Evolutionary conservation across 1,140 invertebrate genomes (phyloP).

Genomic region (Pseudomyrmex dendroicus): DNA sequence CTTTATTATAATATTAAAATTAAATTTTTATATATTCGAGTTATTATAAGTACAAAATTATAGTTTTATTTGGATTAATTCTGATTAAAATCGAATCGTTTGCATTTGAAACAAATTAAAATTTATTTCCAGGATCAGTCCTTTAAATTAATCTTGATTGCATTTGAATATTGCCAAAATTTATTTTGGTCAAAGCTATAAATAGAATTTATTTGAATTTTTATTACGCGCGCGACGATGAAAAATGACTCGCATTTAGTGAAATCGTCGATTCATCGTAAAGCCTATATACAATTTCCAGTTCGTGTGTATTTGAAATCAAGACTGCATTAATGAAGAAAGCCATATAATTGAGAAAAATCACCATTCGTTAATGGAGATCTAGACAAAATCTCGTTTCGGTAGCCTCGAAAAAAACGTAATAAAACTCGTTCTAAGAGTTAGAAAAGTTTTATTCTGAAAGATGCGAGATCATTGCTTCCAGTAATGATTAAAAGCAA

Average conservation of each 20-base stretch:
- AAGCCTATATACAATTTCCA: slow-evolving; percentile 10
- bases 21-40: too few relatives aligned
- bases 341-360: slow-evolving; percentile 69
- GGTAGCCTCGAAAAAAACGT: slow-evolving; percentile 10
- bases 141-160: slow-evolving; percentile 10
- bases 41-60: not conserved
- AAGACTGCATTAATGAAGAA: slow-evolving; percentile 33
- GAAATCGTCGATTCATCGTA: not conserved
- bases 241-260: slow-evolving; percentile 21
- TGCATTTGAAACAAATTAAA: slow-evolving; percentile 22
- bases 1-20: too few relatives aligned
- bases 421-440: slow-evolving; percentile 44
- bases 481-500: not conserved
- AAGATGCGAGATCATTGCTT: not conserved
- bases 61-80: not conserved
- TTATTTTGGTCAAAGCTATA: not conserved
- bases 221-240: not conserved
- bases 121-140: slow-evolving; percentile 2
- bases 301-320: slow-evolving; percentile 9
- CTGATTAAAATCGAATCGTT: not conserved
- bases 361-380: slow-evolving; percentile 49
- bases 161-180: not conserved
- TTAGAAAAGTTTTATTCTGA: not conserved
- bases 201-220: slow-evolving; percentile 31
- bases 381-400: slow-evolving; percentile 14